A percentile compares a stretch with the other conserved stretches of the same genome.
phyloP scores from a whole-genome alignment of 2,888 invertebrate species.

The Sycophila texana region DNA sequence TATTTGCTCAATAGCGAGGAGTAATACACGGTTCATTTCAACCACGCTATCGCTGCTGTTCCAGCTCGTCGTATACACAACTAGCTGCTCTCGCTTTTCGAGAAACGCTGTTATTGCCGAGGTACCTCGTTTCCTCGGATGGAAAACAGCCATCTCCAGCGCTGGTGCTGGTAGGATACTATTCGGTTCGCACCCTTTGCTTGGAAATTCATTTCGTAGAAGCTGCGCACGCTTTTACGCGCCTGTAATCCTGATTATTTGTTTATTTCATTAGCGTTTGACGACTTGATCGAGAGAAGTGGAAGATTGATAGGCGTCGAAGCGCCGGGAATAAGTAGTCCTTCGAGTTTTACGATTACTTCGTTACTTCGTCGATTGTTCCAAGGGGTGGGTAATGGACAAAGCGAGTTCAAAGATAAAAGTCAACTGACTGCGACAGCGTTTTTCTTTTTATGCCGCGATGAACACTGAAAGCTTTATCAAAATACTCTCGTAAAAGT shows the following conservation, averaged over 20 bases:
- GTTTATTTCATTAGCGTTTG: conserved; percentile 6
- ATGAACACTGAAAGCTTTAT: too few relatives aligned
- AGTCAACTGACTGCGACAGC: too few relatives aligned
- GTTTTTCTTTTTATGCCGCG: too few relatives aligned
- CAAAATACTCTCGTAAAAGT: too few relatives aligned
- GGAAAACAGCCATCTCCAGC: background rate
- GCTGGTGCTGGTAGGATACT: background rate
- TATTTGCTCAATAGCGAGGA: too few relatives aligned
- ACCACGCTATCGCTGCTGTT: conserved; percentile 11
- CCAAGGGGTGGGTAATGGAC: too few relatives aligned
- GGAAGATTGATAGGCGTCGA: background rate
- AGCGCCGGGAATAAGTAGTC: too few relatives aligned
- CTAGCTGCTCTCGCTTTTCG: background rate
- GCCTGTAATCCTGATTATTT: background rate
- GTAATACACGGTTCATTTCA: too few relatives aligned
- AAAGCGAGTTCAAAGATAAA: too few relatives aligned
- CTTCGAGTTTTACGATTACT: too few relatives aligned
- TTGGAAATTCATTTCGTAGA: background rate
- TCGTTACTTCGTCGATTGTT: too few relatives aligned
- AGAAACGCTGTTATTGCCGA: conserved; percentile 15
- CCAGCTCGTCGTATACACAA: background rate
- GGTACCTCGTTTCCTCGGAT: background rate
- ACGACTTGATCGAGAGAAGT: background rate
- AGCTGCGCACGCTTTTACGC: background rate
- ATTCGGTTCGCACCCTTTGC: background rate